phyloP scores from a whole-genome alignment of 2,113 vertebrate genomes.

The Pteruthius melanotis region DNA sequence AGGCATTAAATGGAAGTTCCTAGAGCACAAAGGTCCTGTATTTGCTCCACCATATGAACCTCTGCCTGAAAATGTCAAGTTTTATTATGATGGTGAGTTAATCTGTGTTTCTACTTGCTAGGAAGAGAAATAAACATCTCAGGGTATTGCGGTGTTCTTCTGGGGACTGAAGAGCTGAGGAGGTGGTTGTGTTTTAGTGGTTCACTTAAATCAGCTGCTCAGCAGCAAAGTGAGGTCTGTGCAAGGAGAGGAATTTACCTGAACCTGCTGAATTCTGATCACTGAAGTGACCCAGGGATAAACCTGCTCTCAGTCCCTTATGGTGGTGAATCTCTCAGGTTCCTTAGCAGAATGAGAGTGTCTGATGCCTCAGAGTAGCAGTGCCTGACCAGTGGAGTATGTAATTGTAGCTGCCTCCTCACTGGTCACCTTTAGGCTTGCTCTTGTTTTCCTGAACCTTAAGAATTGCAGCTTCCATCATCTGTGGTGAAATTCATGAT shows the following conservation, averaged over 20 bases:
- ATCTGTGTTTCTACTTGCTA: slow-evolving; percentile 15
- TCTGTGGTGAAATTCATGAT: background rate
- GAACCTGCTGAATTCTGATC: background rate
- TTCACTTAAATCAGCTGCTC: background rate
- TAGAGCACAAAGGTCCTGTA: slow-evolving; percentile 95
- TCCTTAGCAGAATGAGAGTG: background rate
- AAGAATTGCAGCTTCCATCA: background rate
- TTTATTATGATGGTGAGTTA: slow-evolving; percentile 93
- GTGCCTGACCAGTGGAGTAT: background rate
- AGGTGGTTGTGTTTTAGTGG: background rate
- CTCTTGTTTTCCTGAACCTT: background rate
- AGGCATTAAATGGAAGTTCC: slow-evolving; percentile 95
- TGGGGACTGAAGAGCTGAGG: background rate
- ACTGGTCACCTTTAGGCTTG: background rate
- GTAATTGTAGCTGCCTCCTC: background rate
- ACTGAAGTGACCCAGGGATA: background rate
- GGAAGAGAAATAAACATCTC: background rate
- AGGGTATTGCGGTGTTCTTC: background rate
- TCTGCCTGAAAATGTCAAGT: slow-evolving; percentile 87
- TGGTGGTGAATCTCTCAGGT: background rate
- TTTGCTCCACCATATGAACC: slow-evolving; percentile 93
- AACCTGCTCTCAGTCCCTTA: background rate
- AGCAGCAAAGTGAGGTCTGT: background rate
- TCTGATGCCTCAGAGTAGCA: background rate
- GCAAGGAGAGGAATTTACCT: background rate